Evolutionary conservation across 1,140 invertebrate species (phyloP), one percentile per base, ranked within the genome.

Genomic region (Potamilus streckersoni): DNA sequence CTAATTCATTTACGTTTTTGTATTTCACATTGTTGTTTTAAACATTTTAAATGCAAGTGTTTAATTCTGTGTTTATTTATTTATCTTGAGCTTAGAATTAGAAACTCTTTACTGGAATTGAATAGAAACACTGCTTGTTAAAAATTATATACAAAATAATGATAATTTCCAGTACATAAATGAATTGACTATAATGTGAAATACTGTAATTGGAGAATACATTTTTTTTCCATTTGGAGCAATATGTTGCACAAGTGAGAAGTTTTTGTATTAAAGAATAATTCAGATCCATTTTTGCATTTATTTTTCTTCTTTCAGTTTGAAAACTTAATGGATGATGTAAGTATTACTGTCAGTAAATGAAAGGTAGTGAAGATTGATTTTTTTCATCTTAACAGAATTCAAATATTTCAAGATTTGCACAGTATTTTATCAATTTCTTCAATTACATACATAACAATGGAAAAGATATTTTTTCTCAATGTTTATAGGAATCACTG

Each of bases 251-350:
- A 31, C 27, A 57, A n/a, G 31, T 67, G 16, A 17, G 12, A 11
- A n/a, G 12, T 4, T n/a, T 74, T 62, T 15, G 23, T 20, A 31
- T 20, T 61, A 17, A 27, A 59, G 55, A 69, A 16, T 62, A 16
- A 57, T 64, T 64, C n/a, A 69, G 11, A 8, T 8, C 66, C 73
- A 62, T 14, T 70, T 67, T 68, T 69, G 60, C 56, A n/a, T 56
- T 59, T 72, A 31, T 20, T 64, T 66, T 69, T 64, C 58, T 16
- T 63, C 55, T 75, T 75, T 27, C 73, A 75, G 73, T 75, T 75
- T 69, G 27, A 61, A 57, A 75, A 75, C 55, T 70, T 75, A 58
- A 75, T 75, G 73, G 73, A 75, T 64, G 73, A 75, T 66, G 73
- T 75, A 69, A 57, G 73, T 49, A 49, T 49, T 49, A 4, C 38